These are phyloP conservation scores for Lucifuga dentata DNA, from an alignment of 2,113 vertebrate species.

Conservation along the genomic window DNA sequence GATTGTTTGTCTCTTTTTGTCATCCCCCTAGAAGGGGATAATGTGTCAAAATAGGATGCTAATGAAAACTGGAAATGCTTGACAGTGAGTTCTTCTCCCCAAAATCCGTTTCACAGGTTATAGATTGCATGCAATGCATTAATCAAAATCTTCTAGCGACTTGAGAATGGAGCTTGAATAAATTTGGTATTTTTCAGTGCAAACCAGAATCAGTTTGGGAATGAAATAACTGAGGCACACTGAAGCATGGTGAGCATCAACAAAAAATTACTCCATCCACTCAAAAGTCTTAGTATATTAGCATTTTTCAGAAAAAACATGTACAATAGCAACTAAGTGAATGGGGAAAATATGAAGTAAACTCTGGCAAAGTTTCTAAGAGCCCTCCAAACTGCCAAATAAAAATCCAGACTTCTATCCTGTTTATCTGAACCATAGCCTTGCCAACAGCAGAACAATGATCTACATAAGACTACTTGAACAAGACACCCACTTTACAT, in stretches of 20 bases:
- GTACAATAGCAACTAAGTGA: constrained; percentile 9
- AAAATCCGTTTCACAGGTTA: constrained; percentile 50
- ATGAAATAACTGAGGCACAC: constrained; percentile 36
- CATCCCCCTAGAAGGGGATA: constrained; percentile 55
- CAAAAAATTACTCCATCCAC: constrained; percentile 30
- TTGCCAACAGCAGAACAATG: constrained; percentile 43
- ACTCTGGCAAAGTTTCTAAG: constrained; percentile 35
- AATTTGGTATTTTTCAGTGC: constrained; percentile 57
- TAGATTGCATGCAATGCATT: constrained; percentile 58
- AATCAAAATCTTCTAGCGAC: constrained; percentile 50
- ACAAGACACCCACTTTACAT: constrained; percentile 38
- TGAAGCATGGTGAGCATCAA: constrained; percentile 17
- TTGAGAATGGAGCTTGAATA: constrained; percentile 47
- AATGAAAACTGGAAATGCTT: constrained; percentile 74
- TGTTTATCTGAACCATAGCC: constrained; percentile 39
- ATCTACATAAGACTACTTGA: constrained; percentile 49
- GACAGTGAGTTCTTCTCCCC: constrained; percentile 57
- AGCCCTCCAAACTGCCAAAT: constrained; percentile 31
- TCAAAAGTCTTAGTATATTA: constrained; percentile 24
- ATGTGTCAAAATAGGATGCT: constrained; percentile 71
- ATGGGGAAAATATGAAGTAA: constrained; percentile 16
- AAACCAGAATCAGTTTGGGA: constrained; percentile 34
- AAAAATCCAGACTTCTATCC: constrained; percentile 45
- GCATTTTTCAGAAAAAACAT: constrained; percentile 36
- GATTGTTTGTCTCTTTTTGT: constrained; percentile 69